Base-by-base conservation (phyloP, 2,888 invertebrate genomes). In the Melanchra persicariae region DNA sequence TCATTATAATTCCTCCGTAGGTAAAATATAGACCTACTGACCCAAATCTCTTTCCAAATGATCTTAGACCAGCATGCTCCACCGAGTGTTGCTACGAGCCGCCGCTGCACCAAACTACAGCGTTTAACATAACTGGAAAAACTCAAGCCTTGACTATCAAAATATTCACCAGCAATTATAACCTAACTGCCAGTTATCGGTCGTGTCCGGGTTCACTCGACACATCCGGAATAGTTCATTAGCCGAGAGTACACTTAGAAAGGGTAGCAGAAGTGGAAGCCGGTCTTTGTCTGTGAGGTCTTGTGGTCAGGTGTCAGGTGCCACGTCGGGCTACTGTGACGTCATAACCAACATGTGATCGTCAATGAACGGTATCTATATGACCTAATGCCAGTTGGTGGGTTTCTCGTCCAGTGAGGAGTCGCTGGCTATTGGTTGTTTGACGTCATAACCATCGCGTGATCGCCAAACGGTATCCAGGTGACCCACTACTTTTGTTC, bases 171-270 rank as follows among this genome's bases (percentile, higher is more conserved):
- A 43, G 45, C 80, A 83, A 83, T 83, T 83, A 82, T 52, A 58
- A 40, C 63, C 17, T 43, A 57, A 5, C 30, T 51, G 45, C 37
- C 45, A 24, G 45, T 51, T 68, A 70, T 54, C 15, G 54, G 26
- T 59, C 43, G 66, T 24, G 58, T 80, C 80, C 75, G 83, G 80
- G 83, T 83, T 83, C 83, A 80, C n/a, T 15, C n/a, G 51, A 9
- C 3, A 70, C 57, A 70, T 80, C 81, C 80, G 70, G 80, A 62
- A 70, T 66, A 80, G 80, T 74, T 80, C 81, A 59, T 80, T 54
- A 74, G 40, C 83, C 74, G 83, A 26, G 37, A 40, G 30, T 45
- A 5, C n/a, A 34, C 52, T 6, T 19, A 34, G 51, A 34, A n/a
- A 43, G 57, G 74, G 73, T 24, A 15, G 30, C n/a, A 34, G 8